phyloP scores from a whole-genome alignment of 2,113 vertebrate genomes.

The Pipa parva region DNA sequence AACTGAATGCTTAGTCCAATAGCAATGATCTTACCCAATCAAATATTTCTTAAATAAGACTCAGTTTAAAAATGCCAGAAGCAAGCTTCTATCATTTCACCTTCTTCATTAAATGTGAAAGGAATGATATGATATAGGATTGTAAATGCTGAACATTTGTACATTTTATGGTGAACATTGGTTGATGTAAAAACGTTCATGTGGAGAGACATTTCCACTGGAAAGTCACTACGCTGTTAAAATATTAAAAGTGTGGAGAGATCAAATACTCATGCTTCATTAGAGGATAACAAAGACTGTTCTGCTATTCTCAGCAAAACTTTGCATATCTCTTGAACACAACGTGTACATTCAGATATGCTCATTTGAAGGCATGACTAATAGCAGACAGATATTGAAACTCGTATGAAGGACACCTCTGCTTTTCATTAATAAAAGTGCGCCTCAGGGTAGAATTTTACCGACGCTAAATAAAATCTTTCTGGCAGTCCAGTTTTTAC shows the following conservation, averaged over 20 bases:
- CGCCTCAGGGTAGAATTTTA: constrained; percentile 8
- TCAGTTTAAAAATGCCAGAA: constrained; percentile 22
- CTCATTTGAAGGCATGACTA: constrained; percentile 21
- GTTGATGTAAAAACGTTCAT: constrained; percentile 15
- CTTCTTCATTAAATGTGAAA: constrained; percentile 39
- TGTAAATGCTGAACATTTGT: constrained; percentile 25
- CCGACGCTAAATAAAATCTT: not conserved
- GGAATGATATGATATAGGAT: constrained; percentile 33
- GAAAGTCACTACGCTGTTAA: constrained; percentile 24
- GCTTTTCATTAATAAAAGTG: constrained; percentile 20
- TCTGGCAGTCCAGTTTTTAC: not conserved
- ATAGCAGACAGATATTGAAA: constrained; percentile 8
- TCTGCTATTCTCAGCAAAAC: constrained; percentile 37
- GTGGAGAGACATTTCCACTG: not conserved
- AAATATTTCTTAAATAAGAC: too few species aligned
- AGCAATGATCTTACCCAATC: constrained; percentile 20
- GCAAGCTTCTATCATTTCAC: constrained; percentile 28
- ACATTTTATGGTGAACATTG: not conserved
- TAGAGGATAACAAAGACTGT: constrained; percentile 28
- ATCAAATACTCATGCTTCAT: constrained; percentile 31
- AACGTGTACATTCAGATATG: constrained; percentile 31
- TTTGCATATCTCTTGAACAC: constrained; percentile 16
- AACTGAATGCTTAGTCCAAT: not conserved
- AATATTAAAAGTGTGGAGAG: constrained; percentile 24
- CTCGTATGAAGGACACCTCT: constrained; percentile 9